Base-by-base conservation (phyloP, 2,113 vertebrate genomes). In the Nerophis ophidion region DNA sequence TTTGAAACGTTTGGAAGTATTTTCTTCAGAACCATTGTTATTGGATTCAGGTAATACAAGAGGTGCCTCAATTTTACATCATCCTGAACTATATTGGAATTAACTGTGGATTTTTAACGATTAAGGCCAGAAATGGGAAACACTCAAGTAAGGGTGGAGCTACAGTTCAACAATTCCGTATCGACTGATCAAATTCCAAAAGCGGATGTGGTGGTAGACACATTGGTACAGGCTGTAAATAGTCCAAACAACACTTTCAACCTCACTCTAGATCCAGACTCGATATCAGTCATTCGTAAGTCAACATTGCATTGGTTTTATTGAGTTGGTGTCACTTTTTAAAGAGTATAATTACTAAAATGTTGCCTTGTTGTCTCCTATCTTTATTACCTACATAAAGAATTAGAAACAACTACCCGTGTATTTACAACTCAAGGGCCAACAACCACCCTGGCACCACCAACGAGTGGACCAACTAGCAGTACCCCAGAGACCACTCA, bases 221-320 rank as follows among this genome's bases (percentile, higher is more conserved):
- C 17, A 1, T 50, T 65, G n/a, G 5, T 44, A 5, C 0, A 40
- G 4, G 64, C 48, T 36, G 13, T 65, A 6, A 17, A 0, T 10
- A 59, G 46, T 45, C 5, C 19, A 14, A 53, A 46, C 48, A 59
- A 12, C 33, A 52, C 26, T 33, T 60, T 59, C 12, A 66, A 26
- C 49, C 5, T 52, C 26, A 17, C n/a, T 8, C 1, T 60, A 9
- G 48, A 46, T 14, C 0, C 56, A 8, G 5, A 46, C 50, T 52
- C 50, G 8, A 34, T 52, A 34, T 12, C 26, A 52, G 38, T 48
- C 11, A 26, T 45, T 17, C 6, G 64, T 66, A 10, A 33, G 55
- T 42, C 33, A 12, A 36, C 46, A 16, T n/a, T 19, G 26, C 26
- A 26, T 26, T 26, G 26, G 26, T 26, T 26, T 26, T 26, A 26